phyloP scores from a whole-genome alignment of 2,888 invertebrate genomes.

The Ochropleura leucogaster region DNA sequence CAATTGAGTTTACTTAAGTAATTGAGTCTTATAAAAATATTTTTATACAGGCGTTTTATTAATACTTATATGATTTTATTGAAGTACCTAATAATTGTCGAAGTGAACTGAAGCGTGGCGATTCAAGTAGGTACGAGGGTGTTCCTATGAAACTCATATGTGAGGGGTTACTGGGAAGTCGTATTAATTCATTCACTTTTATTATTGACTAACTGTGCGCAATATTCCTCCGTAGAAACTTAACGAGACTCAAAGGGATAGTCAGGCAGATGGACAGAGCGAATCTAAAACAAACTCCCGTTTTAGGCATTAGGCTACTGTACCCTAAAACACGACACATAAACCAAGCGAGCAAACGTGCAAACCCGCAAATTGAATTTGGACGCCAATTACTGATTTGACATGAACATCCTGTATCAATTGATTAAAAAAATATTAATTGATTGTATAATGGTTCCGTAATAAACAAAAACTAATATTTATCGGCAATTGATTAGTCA shows the following conservation, averaged over 20 bases:
- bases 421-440: neutral
- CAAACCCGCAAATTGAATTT: conserved; percentile 16
- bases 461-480: conserved; percentile 4
- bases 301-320: too few relatives aligned
- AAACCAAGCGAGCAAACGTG: too few relatives aligned
- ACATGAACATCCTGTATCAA: neutral
- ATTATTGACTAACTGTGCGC: conserved; percentile 6
- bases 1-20: conserved; percentile 9
- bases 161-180: conserved; percentile 41
- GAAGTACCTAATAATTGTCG: conserved; percentile 41
- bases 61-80: conserved; percentile 35
- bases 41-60: neutral
- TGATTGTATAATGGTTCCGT: conserved; percentile 31
- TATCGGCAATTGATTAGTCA: neutral
- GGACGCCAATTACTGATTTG: conserved; percentile 23
- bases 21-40: conserved; percentile 15
- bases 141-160: conserved; percentile 50
- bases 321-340: too few relatives aligned
- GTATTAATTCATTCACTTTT: conserved; percentile 32
- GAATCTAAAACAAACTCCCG: too few relatives aligned
- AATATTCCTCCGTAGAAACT: too few relatives aligned
- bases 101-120: conserved; percentile 41
- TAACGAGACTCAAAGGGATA: too few relatives aligned
- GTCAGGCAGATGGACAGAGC: too few relatives aligned
- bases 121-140: conserved; percentile 53